Percentiles rank a stretch among this genome's conserved stretches.
These are phyloP conservation scores for Miniopterus natalensis DNA, from an alignment of 2,113 vertebrate species.

Conservation along the genomic window DNA sequence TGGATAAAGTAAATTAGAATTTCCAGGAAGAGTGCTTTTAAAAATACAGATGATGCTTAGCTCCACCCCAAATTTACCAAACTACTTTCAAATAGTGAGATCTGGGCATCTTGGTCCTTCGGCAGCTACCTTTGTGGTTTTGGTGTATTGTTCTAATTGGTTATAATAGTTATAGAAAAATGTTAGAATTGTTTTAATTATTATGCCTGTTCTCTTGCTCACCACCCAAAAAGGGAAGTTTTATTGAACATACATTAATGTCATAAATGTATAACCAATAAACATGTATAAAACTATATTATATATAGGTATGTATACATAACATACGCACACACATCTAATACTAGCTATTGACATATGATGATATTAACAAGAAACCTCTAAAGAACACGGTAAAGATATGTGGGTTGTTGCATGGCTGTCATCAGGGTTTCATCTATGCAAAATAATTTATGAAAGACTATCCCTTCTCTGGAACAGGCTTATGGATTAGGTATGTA, in stretches of 20 bases:
- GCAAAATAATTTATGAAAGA: background rate
- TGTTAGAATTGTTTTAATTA: background rate
- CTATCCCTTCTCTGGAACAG: background rate
- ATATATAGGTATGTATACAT: background rate
- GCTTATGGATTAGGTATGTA: background rate
- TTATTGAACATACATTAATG: background rate
- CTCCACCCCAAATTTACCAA: background rate
- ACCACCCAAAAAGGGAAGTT: background rate
- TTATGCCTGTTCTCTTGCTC: rapidly evolving
- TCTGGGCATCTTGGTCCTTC: background rate
- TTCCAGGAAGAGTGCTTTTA: background rate
- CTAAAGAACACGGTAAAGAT: background rate
- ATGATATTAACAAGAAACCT: background rate
- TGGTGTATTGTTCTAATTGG: background rate
- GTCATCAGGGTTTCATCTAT: background rate
- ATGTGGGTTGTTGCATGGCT: background rate
- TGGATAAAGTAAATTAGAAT: background rate
- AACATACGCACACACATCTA: background rate
- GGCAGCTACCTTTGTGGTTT: background rate
- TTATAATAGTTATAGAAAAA: background rate
- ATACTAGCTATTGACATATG: background rate
- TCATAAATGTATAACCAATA: background rate
- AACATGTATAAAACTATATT: background rate
- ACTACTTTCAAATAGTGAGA: background rate
- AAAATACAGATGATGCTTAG: background rate